Percentiles rank a stretch among this genome's conserved stretches.
Evolutionary conservation across 2,888 invertebrate species (phyloP).

Genomic region (Antheraea yamamai): DNA sequence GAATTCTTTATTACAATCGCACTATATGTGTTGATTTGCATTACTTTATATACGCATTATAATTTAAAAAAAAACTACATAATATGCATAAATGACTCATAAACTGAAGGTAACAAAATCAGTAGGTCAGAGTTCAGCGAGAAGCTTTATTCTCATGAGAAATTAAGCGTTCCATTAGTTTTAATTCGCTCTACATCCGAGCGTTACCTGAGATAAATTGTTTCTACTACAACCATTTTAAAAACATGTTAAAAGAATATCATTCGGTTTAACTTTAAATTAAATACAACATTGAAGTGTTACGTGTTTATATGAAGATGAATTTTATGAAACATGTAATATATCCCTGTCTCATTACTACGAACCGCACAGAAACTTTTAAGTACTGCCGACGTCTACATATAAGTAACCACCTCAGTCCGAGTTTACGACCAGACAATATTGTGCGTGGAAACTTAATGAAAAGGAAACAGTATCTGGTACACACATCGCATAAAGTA

Average conservation of each 20-base stretch:
- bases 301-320: neutral
- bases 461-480: constrained; percentile 63
- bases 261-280: constrained; percentile 51
- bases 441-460: constrained; percentile 77
- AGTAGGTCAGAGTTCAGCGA: constrained; percentile 42
- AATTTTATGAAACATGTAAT: constrained; percentile 67
- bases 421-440: constrained; percentile 71
- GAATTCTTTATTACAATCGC: no score
- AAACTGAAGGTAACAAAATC: constrained; percentile 7
- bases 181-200: constrained; percentile 75
- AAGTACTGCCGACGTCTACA: constrained; percentile 9
- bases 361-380: constrained; percentile 28
- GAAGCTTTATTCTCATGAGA: constrained; percentile 77
- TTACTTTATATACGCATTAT: neutral
- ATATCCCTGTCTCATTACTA: constrained; percentile 69
- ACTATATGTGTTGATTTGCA: neutral
- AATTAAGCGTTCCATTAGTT: constrained; percentile 81
- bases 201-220: constrained; percentile 33
- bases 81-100: neutral
- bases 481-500: constrained; percentile 50
- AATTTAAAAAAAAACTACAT: neutral
- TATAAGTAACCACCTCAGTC: constrained; percentile 49
- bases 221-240: constrained; percentile 44
- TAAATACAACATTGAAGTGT: constrained; percentile 40
- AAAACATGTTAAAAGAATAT: constrained; percentile 67